Conservation (phyloP, 2,113 vertebrate species). For the Epinephelus lanceolatus region DNA sequence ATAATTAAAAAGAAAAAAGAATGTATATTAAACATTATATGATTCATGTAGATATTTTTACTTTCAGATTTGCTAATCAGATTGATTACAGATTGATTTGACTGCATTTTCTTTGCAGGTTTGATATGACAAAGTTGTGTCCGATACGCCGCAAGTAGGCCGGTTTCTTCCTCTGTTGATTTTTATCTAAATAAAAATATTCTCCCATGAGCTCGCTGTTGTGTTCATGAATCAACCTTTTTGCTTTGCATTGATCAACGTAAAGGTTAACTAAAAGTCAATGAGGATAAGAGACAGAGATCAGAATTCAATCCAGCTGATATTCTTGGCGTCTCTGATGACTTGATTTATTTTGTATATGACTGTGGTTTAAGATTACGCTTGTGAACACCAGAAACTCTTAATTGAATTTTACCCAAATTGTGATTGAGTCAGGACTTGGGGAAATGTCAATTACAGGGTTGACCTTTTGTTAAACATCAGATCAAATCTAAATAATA, state of each 20-base stretch:
- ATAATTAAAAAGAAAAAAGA: constrained; percentile 55
- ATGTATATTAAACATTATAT: constrained; percentile 63
- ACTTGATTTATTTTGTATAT: background rate
- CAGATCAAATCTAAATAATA: constrained; percentile 16
- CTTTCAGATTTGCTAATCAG: constrained; percentile 44
- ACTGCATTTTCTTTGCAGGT: constrained; percentile 62
- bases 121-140: constrained; percentile 42
- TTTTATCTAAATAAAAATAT: constrained; percentile 81
- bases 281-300: background rate
- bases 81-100: constrained; percentile 43
- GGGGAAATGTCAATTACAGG: constrained; percentile 12
- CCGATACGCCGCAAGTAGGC: constrained; percentile 23
- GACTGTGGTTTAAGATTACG: too few species aligned
- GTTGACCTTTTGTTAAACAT: constrained; percentile 31
- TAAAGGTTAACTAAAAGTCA: constrained; percentile 11
- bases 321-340: background rate
- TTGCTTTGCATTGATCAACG: background rate
- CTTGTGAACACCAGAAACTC: background rate
- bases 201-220: constrained; percentile 53
- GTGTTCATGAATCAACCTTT: constrained; percentile 10
- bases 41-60: constrained; percentile 68
- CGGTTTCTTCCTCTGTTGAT: constrained; percentile 64
- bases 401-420: background rate
- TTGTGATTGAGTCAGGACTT: background rate
- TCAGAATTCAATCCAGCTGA: background rate